phyloP scores from a whole-genome alignment of 2,888 invertebrate genomes.

The Drosophila lacicola region DNA sequence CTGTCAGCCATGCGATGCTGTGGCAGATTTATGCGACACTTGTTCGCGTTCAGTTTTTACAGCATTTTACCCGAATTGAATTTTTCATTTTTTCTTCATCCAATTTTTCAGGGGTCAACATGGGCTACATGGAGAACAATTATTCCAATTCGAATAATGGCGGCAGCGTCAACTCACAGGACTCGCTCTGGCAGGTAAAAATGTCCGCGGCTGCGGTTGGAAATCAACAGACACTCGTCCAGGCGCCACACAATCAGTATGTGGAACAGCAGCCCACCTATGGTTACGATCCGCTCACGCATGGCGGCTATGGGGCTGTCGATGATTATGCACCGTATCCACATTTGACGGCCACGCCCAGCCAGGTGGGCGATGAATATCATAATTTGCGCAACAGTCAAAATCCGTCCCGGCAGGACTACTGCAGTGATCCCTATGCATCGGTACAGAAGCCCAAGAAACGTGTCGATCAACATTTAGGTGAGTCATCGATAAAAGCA shows the following conservation, averaged over 20 bases:
- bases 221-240: conserved; percentile 87
- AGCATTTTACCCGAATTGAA: conserved; percentile 20
- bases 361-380: conserved; percentile 89
- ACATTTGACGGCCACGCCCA: conserved; percentile 89
- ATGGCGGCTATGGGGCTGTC: conserved; percentile 93
- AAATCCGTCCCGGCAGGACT: conserved; percentile 94
- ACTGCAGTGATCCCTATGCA: conserved; percentile 94
- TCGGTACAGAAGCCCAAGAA: conserved; percentile 96
- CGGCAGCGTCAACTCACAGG: conserved; percentile 97
- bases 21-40: conserved; percentile 56
- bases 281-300: conserved; percentile 91
- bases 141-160: conserved; percentile 97
- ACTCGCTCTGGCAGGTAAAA: conserved; percentile 97
- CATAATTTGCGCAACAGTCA: conserved; percentile 90
- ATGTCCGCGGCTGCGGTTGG: conserved; percentile 91
- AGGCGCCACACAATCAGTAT: conserved; percentile 86
- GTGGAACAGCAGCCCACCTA: conserved; percentile 89
- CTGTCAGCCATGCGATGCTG: conserved; percentile 40
- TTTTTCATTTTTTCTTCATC: conserved; percentile 9
- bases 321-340: conserved; percentile 95
- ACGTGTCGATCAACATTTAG: conserved; percentile 93
- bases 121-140: conserved; percentile 96
- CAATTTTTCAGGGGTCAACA: conserved; percentile 89
- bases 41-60: conserved; percentile 34
- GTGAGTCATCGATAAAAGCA: conserved; percentile 86